Percentiles rank a stretch among this genome's conserved stretches.
phyloP scores from a whole-genome alignment of 2,797 vertebrate genomes.

The Bradypodion ventrale region DNA sequence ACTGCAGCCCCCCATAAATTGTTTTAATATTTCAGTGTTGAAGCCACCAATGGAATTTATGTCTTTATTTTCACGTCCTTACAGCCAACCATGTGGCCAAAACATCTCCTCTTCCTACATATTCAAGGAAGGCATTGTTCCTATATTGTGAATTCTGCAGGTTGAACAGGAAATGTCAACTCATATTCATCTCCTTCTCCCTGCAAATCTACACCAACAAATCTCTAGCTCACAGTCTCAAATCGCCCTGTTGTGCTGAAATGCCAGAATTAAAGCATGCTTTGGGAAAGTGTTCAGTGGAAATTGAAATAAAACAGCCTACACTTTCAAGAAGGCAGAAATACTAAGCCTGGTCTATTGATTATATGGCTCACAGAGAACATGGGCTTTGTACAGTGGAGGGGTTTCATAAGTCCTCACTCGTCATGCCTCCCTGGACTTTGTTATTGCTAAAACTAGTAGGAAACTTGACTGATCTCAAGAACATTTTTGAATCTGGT shows the following conservation, averaged over 20 bases:
- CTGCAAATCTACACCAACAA: neutral
- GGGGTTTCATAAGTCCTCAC: constrained; percentile 8
- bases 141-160: neutral
- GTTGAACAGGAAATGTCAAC: neutral
- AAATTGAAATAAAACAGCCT: neutral
- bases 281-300: constrained; percentile 19
- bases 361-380: constrained; percentile 20
- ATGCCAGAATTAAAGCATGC: constrained; percentile 14
- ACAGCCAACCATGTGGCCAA: neutral
- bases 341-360: neutral
- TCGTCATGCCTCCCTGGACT: constrained; percentile 15
- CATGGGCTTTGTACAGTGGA: neutral
- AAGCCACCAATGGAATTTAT: no score
- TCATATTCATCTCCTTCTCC: neutral
- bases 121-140: neutral
- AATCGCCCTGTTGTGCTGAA: fast-evolving
- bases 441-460: constrained; percentile 23
- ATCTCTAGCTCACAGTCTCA: neutral
- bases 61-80: no score
- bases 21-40: no score
- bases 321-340: neutral
- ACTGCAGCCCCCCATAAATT: no score
- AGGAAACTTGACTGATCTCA: constrained; percentile 42
- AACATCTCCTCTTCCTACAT: neutral
- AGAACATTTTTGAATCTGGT: constrained; percentile 13